Percentiles rank a stretch among this genome's conserved stretches.
Conservation (phyloP, 2,113 vertebrate species). For the Thermophis baileyi region DNA sequence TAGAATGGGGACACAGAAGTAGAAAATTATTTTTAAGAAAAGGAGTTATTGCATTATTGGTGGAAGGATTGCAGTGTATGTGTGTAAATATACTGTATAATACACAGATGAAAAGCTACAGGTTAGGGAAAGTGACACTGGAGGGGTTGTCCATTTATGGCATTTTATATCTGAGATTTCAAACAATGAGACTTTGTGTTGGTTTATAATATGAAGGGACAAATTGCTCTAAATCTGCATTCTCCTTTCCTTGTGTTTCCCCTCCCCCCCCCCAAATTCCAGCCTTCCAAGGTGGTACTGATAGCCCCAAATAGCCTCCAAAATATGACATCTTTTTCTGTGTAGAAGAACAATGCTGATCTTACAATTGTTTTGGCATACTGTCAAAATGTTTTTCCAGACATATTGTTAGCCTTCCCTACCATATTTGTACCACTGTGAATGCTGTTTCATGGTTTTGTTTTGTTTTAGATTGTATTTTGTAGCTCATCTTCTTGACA, state of each 20-base stretch:
- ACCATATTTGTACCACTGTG: neutral
- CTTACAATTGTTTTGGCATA: neutral
- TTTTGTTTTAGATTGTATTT: neutral
- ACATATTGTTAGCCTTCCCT: neutral
- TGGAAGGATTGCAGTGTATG: neutral
- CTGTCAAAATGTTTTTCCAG: neutral
- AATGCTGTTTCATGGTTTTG: neutral
- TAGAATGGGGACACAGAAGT: neutral
- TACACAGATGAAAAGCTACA: neutral
- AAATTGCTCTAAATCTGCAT: neutral
- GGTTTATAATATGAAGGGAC: neutral
- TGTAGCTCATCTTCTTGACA: neutral
- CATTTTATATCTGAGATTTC: neutral
- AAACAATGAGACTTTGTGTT: neutral
- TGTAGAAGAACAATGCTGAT: neutral
- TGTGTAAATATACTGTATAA: neutral
- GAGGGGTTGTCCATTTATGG: neutral
- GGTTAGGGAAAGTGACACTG: neutral
- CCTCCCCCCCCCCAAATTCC: neutral
- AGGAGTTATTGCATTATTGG: neutral
- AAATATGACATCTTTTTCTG: neutral
- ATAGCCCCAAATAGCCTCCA: neutral
- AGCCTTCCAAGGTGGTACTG: neutral
- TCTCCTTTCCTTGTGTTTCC: neutral
- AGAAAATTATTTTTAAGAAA: neutral